Evolutionary conservation across 2,797 vertebrate species (phyloP).

Genomic region (Neosilurus mollespiculum): DNA sequence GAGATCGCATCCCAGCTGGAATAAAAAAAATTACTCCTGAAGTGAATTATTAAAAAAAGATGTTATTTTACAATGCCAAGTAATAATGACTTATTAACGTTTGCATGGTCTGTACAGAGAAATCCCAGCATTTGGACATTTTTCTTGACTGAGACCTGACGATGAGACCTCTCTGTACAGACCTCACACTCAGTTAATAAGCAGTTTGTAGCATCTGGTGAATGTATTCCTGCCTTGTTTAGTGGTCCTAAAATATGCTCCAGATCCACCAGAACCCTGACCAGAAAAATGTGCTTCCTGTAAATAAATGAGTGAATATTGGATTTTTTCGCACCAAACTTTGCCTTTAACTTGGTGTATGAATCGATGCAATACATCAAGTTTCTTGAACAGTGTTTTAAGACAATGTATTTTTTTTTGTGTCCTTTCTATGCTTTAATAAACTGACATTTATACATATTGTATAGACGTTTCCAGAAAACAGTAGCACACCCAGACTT

Average conservation of each 20-base stretch:
- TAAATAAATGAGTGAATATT: background rate
- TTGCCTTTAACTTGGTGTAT: background rate
- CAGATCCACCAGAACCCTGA: background rate
- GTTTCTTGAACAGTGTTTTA: background rate
- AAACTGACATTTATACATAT: background rate
- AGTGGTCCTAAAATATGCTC: background rate
- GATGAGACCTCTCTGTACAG: too few species aligned
- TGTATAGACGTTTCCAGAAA: slow-evolving; percentile 2
- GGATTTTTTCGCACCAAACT: background rate
- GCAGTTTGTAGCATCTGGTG: background rate
- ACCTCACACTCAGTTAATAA: too few species aligned
- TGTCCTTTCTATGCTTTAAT: background rate
- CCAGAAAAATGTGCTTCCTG: background rate
- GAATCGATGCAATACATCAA: background rate
- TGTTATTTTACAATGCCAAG: too few species aligned
- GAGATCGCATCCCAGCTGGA: too few species aligned
- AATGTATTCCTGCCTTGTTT: background rate
- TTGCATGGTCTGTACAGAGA: too few species aligned
- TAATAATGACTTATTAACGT: too few species aligned
- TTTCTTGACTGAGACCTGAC: too few species aligned
- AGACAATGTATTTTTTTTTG: background rate
- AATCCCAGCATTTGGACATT: too few species aligned
- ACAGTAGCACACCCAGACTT: background rate
- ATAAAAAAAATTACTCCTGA: too few species aligned
- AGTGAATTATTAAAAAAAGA: too few species aligned